These are phyloP conservation scores for Sarcophilus harrisii DNA, from an alignment of 2,797 vertebrate species.

Conservation along the genomic window DNA sequence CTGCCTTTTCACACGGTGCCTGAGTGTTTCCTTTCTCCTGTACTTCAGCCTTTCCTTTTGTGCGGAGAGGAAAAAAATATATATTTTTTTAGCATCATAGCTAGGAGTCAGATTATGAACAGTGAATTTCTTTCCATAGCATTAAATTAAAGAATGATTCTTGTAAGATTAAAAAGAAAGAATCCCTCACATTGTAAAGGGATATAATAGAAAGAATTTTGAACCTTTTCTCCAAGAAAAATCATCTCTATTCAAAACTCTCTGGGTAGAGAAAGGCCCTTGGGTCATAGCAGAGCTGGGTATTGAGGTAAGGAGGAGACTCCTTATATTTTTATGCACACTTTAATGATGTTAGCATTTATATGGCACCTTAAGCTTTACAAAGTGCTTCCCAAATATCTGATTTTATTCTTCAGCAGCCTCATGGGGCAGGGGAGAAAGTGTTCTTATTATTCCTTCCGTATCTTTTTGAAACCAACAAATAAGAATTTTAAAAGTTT, in stretches of 20 bases:
- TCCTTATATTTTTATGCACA: background rate
- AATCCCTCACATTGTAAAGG: background rate
- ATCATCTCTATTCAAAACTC: background rate
- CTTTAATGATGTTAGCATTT: background rate
- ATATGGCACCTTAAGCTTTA: background rate
- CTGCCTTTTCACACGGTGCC: background rate
- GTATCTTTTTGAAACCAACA: background rate
- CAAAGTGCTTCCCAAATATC: background rate
- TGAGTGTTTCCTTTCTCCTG: background rate
- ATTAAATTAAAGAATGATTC: background rate
- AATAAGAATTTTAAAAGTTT: background rate
- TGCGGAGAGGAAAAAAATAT: background rate
- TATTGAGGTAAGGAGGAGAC: background rate
- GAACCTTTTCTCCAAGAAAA: background rate
- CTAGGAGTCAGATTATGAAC: background rate
- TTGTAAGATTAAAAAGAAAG: background rate
- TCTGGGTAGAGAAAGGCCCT: background rate
- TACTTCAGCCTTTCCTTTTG: background rate
- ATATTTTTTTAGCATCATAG: background rate
- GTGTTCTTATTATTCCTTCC: background rate
- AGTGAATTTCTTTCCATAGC: background rate
- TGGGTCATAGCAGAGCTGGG: background rate
- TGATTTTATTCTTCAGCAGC: background rate
- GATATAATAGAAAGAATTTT: background rate
- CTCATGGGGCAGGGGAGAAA: background rate